Evolutionary conservation across 1,140 invertebrate species (phyloP), one percentile per base, ranked within the genome.

Genomic region (Tyrophagus putrescentiae): DNA sequence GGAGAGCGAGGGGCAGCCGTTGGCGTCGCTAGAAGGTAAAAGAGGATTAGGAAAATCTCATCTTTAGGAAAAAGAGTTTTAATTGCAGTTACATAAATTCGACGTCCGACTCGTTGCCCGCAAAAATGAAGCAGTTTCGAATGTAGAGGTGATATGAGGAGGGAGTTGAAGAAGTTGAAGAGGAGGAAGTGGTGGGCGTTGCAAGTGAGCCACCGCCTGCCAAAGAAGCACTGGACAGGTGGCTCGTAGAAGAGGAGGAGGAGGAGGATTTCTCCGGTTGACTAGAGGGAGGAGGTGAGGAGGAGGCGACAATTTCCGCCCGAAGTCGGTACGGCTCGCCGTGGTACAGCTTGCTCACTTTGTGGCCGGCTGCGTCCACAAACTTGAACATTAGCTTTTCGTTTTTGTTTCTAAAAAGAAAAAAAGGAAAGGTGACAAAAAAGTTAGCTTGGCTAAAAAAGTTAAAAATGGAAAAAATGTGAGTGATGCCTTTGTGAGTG

Each of bases 61-160:
- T n/a, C n/a, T n/a, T n/a, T n/a, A n/a, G n/a, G n/a, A n/a, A n/a
- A n/a, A 44, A 4, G 33, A 60, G 45, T 18, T 45, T 6, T 28
- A n/a, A n/a, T n/a, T n/a, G n/a, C n/a, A n/a, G n/a, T n/a, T 68
- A 64, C 16, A 65, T 64, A 3, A 68, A 60, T 31, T 53, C 50
- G 4, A 65, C 60, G 50, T 66, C 63, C 3, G 65, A 44, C 25
- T 36, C 52, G 34, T 66, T 67, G 0, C 48, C 31, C 1, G 64
- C 58, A 53, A 68, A 68, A 42, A 63, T 64, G 1, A 67, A 48
- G 39, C 67, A 68, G 9, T 68, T 65, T 34, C 34, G 61, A 1
- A 68, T 62, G 52, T 54, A 54, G 13, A 54, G 52, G 25, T 54
- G 52, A 33, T 54, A 54, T 29, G 52, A 36, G n/a, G 52, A 29